These are phyloP conservation scores for Macrotus californicus DNA, from an alignment of 2,113 vertebrate species.

Conservation along the genomic window DNA sequence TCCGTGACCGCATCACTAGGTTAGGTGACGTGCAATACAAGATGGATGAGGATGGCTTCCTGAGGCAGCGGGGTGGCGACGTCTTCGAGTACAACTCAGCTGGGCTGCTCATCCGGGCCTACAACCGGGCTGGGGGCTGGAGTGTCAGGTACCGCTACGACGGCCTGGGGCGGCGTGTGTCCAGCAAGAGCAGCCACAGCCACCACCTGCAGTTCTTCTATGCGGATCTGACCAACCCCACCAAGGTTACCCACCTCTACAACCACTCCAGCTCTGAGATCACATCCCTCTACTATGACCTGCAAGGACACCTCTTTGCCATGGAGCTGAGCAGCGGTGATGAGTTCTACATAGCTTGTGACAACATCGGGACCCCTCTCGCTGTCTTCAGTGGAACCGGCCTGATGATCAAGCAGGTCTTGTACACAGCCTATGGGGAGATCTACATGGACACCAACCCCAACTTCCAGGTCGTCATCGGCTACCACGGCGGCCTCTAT, in stretches of 20 bases:
- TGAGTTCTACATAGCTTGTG: constrained; percentile 97
- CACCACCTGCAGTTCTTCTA: constrained; percentile 99
- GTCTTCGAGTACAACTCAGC: constrained; percentile 96
- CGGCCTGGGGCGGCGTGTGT: constrained; percentile 93
- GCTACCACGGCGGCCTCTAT: constrained; percentile 96
- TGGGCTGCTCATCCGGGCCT: constrained; percentile 91
- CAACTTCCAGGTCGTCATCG: constrained; percentile 92
- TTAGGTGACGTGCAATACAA: constrained; percentile 94
- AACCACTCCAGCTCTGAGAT: constrained; percentile 99
- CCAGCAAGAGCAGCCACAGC: constrained; percentile 87
- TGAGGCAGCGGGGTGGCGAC: constrained; percentile 93
- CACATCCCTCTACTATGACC: constrained; percentile 96
- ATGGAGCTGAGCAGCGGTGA: constrained; percentile 97
- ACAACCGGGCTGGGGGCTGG: constrained; percentile 92
- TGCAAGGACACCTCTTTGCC: constrained; percentile 97
- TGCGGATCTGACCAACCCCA: constrained; percentile 93
- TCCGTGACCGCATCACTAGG: constrained; percentile 93
- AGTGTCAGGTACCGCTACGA: constrained; percentile 94
- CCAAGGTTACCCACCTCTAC: constrained; percentile 96
- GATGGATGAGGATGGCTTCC: constrained; percentile 97
- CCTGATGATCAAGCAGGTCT: constrained; percentile 96
- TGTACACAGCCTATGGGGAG: constrained; percentile 96
- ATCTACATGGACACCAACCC: constrained; percentile 98
- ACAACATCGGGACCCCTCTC: constrained; percentile 96
- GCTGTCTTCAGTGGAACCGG: constrained; percentile 97